These are phyloP conservation scores for Sericinus montela DNA, from an alignment of 2,888 invertebrate species.

Conservation along the genomic window DNA sequence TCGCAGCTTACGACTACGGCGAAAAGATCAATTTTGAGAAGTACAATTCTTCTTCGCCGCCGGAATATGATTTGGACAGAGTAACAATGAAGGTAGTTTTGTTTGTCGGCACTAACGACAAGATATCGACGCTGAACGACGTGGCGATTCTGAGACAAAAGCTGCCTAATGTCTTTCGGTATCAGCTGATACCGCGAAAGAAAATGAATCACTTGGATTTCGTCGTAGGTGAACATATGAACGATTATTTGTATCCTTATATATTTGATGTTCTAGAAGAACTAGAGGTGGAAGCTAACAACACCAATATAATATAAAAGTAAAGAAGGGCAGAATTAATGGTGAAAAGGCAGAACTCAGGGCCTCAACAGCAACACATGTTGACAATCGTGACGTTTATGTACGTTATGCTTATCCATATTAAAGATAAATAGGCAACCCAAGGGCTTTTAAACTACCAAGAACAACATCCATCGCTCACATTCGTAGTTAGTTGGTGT, in stretches of 20 bases:
- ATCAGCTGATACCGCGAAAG: conserved; percentile 21
- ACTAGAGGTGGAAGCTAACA: neutral
- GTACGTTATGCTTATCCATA: too few relatives aligned
- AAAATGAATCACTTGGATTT: conserved; percentile 33
- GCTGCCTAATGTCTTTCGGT: conserved; percentile 32
- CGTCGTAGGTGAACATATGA: conserved; percentile 29
- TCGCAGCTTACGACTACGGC: conserved; percentile 32
- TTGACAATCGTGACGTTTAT: too few relatives aligned
- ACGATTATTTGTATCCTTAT: conserved; percentile 26
- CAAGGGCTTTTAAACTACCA: too few relatives aligned
- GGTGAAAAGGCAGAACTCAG: too few relatives aligned
- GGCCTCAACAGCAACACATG: too few relatives aligned
- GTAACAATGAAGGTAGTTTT: conserved; percentile 30
- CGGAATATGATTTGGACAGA: conserved; percentile 32
- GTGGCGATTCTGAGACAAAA: conserved; percentile 22
- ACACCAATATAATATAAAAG: too few relatives aligned
- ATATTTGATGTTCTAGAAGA: conserved; percentile 26
- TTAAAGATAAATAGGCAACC: too few relatives aligned
- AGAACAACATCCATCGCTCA: too few relatives aligned
- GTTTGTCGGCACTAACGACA: conserved; percentile 29
- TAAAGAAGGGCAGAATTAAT: too few relatives aligned
- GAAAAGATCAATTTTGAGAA: conserved; percentile 20
- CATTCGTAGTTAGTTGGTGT: too few relatives aligned
- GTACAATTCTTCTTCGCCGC: conserved; percentile 28
- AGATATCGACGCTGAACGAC: conserved; percentile 26